Evolutionary conservation across 2,888 invertebrate species (phyloP).

Genomic region (Mythimna vitellina): DNA sequence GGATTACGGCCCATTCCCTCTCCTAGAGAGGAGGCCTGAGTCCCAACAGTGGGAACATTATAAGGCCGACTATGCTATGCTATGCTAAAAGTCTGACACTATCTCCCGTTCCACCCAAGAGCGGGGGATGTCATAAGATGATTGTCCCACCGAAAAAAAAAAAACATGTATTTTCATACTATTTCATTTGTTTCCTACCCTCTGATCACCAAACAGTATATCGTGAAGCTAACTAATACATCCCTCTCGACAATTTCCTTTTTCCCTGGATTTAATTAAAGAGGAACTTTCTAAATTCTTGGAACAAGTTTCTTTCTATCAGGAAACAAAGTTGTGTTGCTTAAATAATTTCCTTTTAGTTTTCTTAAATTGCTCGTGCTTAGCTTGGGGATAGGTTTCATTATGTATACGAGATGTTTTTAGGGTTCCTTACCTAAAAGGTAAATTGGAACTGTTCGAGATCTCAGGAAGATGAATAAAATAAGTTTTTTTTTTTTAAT

Average conservation of each 20-base stretch:
- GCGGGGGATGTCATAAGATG: too few relatives aligned
- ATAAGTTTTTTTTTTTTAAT: too few relatives aligned
- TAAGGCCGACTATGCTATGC: too few relatives aligned
- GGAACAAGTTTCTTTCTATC: conserved; percentile 54
- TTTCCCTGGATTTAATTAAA: conserved; percentile 53
- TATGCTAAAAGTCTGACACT: too few relatives aligned
- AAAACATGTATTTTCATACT: not conserved
- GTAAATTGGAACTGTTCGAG: too few relatives aligned
- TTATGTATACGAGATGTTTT: conserved; percentile 16
- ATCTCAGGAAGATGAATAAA: too few relatives aligned
- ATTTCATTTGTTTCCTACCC: not conserved
- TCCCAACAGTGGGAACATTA: too few relatives aligned
- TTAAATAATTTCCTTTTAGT: conserved; percentile 59
- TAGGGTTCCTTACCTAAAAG: too few relatives aligned
- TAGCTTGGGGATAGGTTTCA: conserved; percentile 34
- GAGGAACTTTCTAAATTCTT: conserved; percentile 60
- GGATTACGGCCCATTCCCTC: too few relatives aligned
- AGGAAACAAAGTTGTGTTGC: conserved; percentile 58
- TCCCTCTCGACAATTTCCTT: conserved; percentile 52
- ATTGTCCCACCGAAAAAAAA: too few relatives aligned
- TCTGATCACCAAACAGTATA: conserved; percentile 44
- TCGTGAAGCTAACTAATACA: conserved; percentile 41
- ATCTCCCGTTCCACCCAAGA: too few relatives aligned
- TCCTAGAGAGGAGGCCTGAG: too few relatives aligned
- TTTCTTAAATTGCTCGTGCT: conserved; percentile 45